phyloP scores from a whole-genome alignment of 1,140 invertebrate species.

The Euwallacea similis region DNA sequence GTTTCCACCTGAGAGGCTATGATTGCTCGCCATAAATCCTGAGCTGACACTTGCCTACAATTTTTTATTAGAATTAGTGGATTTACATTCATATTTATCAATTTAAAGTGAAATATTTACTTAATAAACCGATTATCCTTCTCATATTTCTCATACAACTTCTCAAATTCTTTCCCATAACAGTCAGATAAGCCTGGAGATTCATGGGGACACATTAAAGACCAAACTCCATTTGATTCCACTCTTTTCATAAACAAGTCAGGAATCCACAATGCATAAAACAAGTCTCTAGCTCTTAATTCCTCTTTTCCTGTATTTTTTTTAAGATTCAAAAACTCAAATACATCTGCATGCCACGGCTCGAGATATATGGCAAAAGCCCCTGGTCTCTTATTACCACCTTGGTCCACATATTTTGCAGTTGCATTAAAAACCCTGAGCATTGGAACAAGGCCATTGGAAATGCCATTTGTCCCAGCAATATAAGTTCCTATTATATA shows the following conservation, averaged over 20 bases:
- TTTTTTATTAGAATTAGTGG: neutral
- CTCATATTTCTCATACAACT: conserved; percentile 90
- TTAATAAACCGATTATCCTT: conserved; percentile 23
- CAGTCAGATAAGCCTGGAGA: conserved; percentile 87
- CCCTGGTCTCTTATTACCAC: conserved; percentile 97
- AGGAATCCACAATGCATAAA: conserved; percentile 97
- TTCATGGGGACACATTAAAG: conserved; percentile 95
- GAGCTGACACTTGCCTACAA: conserved; percentile 70
- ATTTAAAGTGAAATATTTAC: conserved; percentile 19
- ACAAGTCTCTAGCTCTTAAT: conserved; percentile 90
- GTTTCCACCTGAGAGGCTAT: conserved; percentile 97
- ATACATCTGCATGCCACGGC: conserved; percentile 98
- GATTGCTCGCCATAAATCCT: conserved; percentile 91
- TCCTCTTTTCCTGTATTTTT: conserved; percentile 73
- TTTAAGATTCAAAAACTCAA: conserved; percentile 66
- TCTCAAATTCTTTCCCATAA: conserved; percentile 95
- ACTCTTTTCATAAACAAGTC: conserved; percentile 99
- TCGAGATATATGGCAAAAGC: conserved; percentile 99
- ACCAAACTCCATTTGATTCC: conserved; percentile 85
- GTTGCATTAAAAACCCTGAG: conserved; percentile 95
- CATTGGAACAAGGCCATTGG: conserved; percentile 98
- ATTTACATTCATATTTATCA: conserved; percentile 47
- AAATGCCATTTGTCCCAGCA: conserved; percentile 91
- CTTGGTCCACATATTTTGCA: conserved; percentile 96
- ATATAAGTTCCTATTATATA: conserved; percentile 71